Evolutionary conservation across 2,888 invertebrate species (phyloP).

Genomic region (Callinectes sapidus): DNA sequence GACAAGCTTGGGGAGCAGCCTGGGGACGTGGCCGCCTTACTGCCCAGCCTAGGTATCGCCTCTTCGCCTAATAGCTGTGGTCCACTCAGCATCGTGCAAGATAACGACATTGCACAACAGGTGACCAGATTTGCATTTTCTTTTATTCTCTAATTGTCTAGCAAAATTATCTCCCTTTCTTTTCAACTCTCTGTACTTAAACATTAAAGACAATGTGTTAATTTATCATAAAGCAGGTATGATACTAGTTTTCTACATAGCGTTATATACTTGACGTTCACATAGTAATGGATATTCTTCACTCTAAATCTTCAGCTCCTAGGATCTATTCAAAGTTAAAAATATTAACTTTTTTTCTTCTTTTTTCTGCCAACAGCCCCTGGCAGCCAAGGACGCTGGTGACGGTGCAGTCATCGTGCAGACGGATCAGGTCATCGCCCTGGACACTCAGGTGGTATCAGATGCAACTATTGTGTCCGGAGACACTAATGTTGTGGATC

Average conservation of each 20-base stretch:
- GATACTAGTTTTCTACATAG: not conserved
- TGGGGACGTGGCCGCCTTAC: slow-evolving; percentile 55
- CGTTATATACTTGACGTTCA: not conserved
- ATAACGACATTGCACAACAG: slow-evolving; percentile 22
- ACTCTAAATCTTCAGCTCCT: not conserved
- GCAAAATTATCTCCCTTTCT: not conserved
- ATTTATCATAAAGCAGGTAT: not conserved
- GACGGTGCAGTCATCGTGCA: slow-evolving; percentile 52
- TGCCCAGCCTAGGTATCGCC: slow-evolving; percentile 62
- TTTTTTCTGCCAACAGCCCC: not conserved
- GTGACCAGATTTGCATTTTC: not conserved
- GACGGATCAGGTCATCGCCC: slow-evolving; percentile 49
- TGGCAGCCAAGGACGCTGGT: not conserved
- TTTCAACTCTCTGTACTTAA: not conserved
- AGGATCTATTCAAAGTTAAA: not conserved
- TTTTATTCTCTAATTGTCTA: not conserved
- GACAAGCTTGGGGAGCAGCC: slow-evolving; percentile 54
- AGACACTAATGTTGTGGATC: slow-evolving; percentile 4
- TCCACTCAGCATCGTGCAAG: slow-evolving; percentile 19
- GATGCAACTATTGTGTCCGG: slow-evolving; percentile 42
- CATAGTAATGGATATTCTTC: not conserved
- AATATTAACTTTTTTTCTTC: not conserved
- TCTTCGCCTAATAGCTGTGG: slow-evolving; percentile 50
- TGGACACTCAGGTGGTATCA: slow-evolving; percentile 51
- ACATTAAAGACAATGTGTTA: not conserved